Evolutionary conservation across 2,113 vertebrate species (phyloP).

Genomic region (Arenaria interpres): DNA sequence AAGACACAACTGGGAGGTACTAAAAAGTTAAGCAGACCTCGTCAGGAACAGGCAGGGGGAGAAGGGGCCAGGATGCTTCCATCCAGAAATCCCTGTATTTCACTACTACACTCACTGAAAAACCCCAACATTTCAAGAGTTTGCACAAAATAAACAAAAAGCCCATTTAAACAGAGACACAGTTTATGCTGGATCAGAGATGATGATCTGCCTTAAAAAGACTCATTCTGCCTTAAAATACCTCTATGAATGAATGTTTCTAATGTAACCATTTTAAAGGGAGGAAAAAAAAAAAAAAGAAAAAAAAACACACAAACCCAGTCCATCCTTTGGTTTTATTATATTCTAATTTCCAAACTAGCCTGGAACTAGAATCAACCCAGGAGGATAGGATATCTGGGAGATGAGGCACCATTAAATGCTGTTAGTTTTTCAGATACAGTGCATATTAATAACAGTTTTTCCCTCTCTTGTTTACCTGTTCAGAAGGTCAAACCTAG

Average conservation of each 20-base stretch:
- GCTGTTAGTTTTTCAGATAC: neutral
- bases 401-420: neutral
- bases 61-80: neutral
- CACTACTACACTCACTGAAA: neutral
- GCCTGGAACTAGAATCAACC: neutral
- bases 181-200: neutral
- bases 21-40: neutral
- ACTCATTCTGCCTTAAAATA: neutral
- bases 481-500: conserved; percentile 7
- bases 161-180: neutral
- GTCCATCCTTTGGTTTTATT: neutral
- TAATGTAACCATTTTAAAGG: neutral
- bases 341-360: neutral
- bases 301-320: neutral
- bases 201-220: neutral
- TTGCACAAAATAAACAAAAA: neutral
- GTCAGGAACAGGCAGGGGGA: neutral
- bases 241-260: neutral
- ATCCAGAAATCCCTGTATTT: neutral
- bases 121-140: neutral
- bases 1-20: neutral
- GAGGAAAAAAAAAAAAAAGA: fast-evolving
- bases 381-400: neutral
- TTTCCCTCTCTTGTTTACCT: neutral
- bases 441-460: neutral